A percentile compares a stretch with the other conserved stretches of the same genome.
Evolutionary conservation across 2,888 invertebrate species (phyloP).

Genomic region (Xestia c-nigrum): DNA sequence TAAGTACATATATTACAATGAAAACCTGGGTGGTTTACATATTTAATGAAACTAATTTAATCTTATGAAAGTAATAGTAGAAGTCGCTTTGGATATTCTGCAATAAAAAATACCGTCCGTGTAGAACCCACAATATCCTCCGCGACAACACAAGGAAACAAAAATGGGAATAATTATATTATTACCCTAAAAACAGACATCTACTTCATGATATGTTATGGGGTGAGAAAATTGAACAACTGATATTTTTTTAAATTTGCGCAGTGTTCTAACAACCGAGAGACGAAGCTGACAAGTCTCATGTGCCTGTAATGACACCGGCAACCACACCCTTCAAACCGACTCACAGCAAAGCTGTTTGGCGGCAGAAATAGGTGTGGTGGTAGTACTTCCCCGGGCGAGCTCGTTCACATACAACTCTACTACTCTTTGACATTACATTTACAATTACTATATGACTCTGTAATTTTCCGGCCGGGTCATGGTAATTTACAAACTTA

Average conservation of each 20-base stretch:
- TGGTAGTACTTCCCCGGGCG: too few species aligned
- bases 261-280: too few species aligned
- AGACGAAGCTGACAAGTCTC: too few species aligned
- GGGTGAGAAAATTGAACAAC: too few species aligned
- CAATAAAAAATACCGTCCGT: slow-evolving; percentile 1
- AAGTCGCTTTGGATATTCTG: slow-evolving; percentile 8
- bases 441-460: too few species aligned
- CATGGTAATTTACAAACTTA: too few species aligned
- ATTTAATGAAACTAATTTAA: not conserved
- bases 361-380: too few species aligned
- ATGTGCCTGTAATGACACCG: too few species aligned
- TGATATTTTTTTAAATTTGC: too few species aligned
- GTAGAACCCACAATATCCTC: not conserved
- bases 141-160: not conserved
- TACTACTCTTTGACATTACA: slow-evolving; percentile 23
- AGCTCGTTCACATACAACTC: slow-evolving; percentile 13
- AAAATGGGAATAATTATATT: not conserved
- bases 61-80: not conserved
- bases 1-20: not conserved
- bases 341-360: too few species aligned
- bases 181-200: not conserved
- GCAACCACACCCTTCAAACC: too few species aligned
- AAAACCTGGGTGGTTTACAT: not conserved
- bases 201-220: not conserved
- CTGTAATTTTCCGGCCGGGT: too few species aligned